These are phyloP conservation scores for Balaeniceps rex DNA, from an alignment of 2,113 vertebrate genomes.

Conservation along the genomic window DNA sequence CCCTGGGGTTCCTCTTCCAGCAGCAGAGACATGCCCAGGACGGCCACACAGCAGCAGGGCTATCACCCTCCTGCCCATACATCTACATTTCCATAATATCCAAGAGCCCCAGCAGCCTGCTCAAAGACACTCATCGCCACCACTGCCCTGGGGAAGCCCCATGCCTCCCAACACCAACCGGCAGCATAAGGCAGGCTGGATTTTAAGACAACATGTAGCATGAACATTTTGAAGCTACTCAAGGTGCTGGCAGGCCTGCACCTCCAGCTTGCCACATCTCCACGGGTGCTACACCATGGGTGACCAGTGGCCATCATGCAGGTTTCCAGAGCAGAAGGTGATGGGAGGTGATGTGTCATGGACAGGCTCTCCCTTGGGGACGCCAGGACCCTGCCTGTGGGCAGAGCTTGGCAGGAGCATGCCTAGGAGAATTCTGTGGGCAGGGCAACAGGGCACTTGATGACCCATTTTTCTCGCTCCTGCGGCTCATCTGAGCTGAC, in stretches of 20 bases:
- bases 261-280: rapidly evolving
- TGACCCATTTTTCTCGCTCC: neutral
- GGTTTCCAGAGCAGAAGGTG: neutral
- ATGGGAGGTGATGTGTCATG: neutral
- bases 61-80: neutral
- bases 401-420: neutral
- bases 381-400: neutral
- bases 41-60: neutral
- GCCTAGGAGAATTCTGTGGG: neutral
- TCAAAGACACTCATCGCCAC: rapidly evolving
- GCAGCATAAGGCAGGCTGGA: neutral
- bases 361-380: neutral
- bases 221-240: neutral
- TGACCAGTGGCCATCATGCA: neutral
- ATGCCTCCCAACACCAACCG: neutral
- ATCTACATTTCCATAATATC: neutral
- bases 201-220: neutral
- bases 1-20: neutral
- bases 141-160: neutral
- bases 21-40: neutral
- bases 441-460: neutral
- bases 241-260: rapidly evolving
- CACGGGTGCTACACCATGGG: rapidly evolving
- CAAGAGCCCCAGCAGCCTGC: neutral
- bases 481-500: neutral